Base-by-base conservation (phyloP, 23 tunicate species). In the Ascidia mentula region DNA sequence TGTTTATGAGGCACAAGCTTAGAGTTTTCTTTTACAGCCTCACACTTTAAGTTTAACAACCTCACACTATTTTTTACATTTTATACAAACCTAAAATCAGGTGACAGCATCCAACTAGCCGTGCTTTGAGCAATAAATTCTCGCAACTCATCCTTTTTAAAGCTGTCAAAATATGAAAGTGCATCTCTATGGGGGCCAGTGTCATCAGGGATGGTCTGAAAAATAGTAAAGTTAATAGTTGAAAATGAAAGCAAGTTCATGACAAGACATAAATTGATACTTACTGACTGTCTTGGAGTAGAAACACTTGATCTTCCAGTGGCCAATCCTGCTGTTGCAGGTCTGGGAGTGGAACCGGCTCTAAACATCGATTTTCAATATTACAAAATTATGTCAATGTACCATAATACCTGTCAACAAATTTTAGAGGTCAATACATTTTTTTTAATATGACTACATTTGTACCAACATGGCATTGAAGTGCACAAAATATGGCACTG, bases 21-120 rank as follows among this genome's bases (percentile, higher is more conserved):
- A n/a, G n/a, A n/a, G n/a, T n/a, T n/a, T n/a, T n/a, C n/a, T n/a
- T n/a, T n/a, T n/a, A n/a, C n/a, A n/a, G n/a, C n/a, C n/a, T n/a
- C n/a, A n/a, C n/a, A n/a, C n/a, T n/a, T n/a, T n/a, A n/a, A n/a
- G n/a, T n/a, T n/a, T n/a, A n/a, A n/a, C n/a, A n/a, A n/a, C n/a
- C n/a, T n/a, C n/a, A n/a, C n/a, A n/a, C n/a, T n/a, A n/a, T n/a
- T n/a, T n/a, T n/a, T n/a, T n/a, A n/a, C n/a, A n/a, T n/a, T n/a
- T n/a, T n/a, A n/a, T n/a, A n/a, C n/a, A 34, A 53, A 92, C 97
- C 97, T 34, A 59, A 87, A 92, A 59, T 92, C 97, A 38, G 87
- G 73, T 4, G 97, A 92, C 8, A 92, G 80, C 45, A 92, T 31
- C 97, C 97, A 92, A 38, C 85, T 87, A n/a, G 97, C 92, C 12